Evolutionary conservation across 2,888 invertebrate species (phyloP).

Genomic region (Ormyrus thymus): DNA sequence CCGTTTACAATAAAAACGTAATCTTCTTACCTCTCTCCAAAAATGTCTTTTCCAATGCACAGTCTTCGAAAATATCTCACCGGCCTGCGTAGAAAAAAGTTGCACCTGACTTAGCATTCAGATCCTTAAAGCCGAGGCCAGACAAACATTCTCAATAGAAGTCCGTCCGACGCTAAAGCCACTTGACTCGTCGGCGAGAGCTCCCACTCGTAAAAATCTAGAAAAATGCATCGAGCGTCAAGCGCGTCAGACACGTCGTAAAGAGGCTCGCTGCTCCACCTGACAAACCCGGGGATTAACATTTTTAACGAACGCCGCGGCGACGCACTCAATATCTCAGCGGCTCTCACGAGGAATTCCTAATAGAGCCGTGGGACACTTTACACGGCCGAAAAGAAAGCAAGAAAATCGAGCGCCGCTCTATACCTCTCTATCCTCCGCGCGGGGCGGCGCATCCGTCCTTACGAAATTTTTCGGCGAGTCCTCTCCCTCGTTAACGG

Average conservation of each 20-base stretch:
- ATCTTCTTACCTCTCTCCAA: no score
- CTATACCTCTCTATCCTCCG: background rate
- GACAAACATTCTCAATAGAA: no score
- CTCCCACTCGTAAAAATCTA: background rate
- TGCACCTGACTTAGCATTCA: no score
- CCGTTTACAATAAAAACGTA: no score
- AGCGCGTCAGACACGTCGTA: slow-evolving; percentile 29
- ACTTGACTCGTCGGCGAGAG: no score
- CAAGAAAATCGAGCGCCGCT: background rate
- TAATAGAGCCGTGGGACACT: slow-evolving; percentile 50
- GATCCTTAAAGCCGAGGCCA: no score
- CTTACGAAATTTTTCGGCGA: background rate
- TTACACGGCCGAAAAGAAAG: background rate
- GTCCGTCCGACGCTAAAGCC: no score
- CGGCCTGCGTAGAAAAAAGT: no score
- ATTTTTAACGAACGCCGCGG: slow-evolving; percentile 31
- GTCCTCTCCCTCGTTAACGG: slow-evolving; percentile 45
- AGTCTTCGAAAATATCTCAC: no score
- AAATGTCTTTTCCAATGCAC: no score
- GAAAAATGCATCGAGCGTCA: slow-evolving; percentile 24
- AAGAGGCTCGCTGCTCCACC: slow-evolving; percentile 10
- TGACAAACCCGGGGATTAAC: slow-evolving; percentile 31
- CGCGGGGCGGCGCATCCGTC: background rate
- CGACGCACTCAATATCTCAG: slow-evolving; percentile 34
- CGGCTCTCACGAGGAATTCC: slow-evolving; percentile 33